Conservation (phyloP, 2,797 vertebrate species). For the Sternotherus odoratus region DNA sequence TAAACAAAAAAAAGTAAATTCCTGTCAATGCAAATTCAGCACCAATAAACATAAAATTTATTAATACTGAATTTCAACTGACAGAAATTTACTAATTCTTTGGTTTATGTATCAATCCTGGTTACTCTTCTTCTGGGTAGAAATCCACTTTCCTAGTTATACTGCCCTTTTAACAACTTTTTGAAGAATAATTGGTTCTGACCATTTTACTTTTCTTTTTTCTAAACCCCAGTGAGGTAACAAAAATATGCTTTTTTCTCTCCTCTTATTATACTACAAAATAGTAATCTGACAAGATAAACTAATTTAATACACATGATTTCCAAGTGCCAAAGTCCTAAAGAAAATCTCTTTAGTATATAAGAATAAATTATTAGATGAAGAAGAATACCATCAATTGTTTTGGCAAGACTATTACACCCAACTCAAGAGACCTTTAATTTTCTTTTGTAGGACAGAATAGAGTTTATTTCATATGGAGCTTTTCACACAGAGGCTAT, state of each 20-base stretch:
- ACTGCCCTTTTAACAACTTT: not conserved
- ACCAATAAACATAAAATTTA: not conserved
- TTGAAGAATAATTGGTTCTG: not conserved
- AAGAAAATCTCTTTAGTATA: not conserved
- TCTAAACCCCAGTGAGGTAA: not conserved
- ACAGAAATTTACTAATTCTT: not conserved
- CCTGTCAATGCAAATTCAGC: no score
- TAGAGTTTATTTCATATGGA: not conserved
- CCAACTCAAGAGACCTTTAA: not conserved
- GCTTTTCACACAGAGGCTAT: not conserved
- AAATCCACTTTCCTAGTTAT: not conserved
- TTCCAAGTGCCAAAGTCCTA: not conserved
- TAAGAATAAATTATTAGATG: not conserved
- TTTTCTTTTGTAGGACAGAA: not conserved
- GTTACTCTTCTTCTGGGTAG: not conserved
- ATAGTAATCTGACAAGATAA: not conserved
- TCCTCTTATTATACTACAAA: not conserved
- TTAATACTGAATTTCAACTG: no score
- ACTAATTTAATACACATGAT: not conserved
- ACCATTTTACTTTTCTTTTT: not conserved
- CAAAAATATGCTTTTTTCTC: not conserved
- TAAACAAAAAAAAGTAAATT: no score
- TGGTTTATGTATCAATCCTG: not conserved
- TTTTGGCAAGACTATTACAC: not conserved
- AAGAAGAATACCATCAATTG: not conserved